phyloP scores from a whole-genome alignment of 2,113 vertebrate species.

The Dipodomys stephensi region DNA sequence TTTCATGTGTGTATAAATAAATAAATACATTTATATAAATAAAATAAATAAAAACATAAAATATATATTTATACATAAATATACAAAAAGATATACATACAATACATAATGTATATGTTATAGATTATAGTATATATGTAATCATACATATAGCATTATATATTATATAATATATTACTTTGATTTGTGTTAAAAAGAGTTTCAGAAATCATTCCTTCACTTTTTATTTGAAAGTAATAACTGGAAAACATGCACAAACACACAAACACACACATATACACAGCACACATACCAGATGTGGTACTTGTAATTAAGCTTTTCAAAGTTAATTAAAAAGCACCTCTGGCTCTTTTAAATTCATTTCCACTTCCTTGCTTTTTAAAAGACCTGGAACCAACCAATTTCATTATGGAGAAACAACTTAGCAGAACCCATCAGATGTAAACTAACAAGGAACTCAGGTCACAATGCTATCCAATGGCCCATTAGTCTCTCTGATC shows the following conservation, averaged over 20 bases:
- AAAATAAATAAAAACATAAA: too few species aligned
- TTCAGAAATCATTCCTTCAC: slow-evolving; percentile 47
- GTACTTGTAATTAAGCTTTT: slow-evolving; percentile 69
- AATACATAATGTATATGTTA: neutral
- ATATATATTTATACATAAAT: neutral
- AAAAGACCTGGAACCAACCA: slow-evolving; percentile 63
- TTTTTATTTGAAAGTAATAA: slow-evolving; percentile 28
- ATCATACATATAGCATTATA: too few species aligned
- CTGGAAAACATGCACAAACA: neutral
- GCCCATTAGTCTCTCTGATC: slow-evolving; percentile 57
- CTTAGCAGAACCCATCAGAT: slow-evolving; percentile 39
- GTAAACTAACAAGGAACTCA: neutral
- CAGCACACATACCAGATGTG: neutral
- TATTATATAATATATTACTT: neutral
- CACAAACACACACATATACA: neutral
- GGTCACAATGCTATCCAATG: neutral
- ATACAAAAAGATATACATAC: neutral
- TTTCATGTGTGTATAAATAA: neutral
- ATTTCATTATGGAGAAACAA: slow-evolving; percentile 65
- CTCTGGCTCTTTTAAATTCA: slow-evolving; percentile 60
- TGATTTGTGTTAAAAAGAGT: slow-evolving; percentile 15
- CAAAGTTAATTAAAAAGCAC: slow-evolving; percentile 72
- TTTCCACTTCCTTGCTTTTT: slow-evolving; percentile 67
- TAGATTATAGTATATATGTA: neutral
- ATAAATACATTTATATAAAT: too few species aligned